Conservation (phyloP, 2,888 invertebrate species). For the Torymus tubicola region DNA sequence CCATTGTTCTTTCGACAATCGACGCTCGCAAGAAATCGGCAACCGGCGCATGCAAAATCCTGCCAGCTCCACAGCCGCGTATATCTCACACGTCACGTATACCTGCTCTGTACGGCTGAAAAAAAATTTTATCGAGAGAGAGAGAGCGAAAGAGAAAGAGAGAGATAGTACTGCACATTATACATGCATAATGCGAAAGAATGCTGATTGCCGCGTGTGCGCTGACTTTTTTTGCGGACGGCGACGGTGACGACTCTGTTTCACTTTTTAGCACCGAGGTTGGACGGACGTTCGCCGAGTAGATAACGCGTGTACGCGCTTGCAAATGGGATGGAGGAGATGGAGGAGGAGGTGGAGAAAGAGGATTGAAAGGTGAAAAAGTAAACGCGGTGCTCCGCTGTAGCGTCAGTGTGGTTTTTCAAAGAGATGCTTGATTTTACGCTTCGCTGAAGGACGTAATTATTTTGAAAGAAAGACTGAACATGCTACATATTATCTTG, state of each 20-base stretch:
- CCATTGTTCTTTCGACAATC: constrained; percentile 15
- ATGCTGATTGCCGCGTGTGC: constrained; percentile 30
- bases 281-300: too few relatives aligned
- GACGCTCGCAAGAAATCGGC: neutral
- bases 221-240: neutral
- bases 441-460: neutral
- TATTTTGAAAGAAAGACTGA: neutral
- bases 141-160: neutral
- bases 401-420: neutral
- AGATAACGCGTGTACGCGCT: too few relatives aligned
- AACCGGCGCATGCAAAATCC: too few relatives aligned
- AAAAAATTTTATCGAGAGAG: constrained; percentile 30
- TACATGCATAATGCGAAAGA: constrained; percentile 51
- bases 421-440: neutral
- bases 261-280: neutral
- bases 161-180: constrained; percentile 47
- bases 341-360: too few relatives aligned
- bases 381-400: neutral
- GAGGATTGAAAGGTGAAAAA: neutral
- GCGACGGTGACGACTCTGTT: neutral
- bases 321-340: too few relatives aligned
- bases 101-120: neutral
- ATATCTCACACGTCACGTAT: constrained; percentile 12
- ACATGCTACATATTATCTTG: neutral
- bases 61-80: too few relatives aligned